These are phyloP conservation scores for Cygnus olor DNA, from an alignment of 2,797 vertebrate species.

Conservation along the genomic window DNA sequence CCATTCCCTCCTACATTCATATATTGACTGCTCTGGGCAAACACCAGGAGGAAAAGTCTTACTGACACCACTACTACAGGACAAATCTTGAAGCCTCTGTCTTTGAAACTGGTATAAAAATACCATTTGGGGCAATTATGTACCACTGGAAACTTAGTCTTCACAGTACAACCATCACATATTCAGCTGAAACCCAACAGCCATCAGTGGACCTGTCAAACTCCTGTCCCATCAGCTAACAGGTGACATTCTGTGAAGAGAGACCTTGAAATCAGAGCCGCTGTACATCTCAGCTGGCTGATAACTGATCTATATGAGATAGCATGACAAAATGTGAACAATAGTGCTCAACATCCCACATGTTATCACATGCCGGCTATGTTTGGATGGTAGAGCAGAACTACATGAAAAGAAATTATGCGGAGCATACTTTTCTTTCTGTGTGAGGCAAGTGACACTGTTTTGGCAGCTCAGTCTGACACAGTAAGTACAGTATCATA, in stretches of 20 bases:
- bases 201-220: neutral
- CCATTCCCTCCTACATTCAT: neutral
- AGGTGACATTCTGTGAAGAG: neutral
- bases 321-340: constrained; percentile 47
- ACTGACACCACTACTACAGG: neutral
- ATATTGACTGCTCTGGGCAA: neutral
- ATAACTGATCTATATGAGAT: constrained; percentile 8
- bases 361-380: constrained; percentile 36
- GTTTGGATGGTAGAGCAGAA: constrained; percentile 37
- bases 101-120: neutral
- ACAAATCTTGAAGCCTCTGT: neutral
- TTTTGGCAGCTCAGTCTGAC: constrained; percentile 43
- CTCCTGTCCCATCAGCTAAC: neutral
- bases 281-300: neutral
- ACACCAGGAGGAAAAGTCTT: neutral
- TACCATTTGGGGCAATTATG: accelerated
- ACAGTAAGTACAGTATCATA: neutral
- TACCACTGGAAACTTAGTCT: neutral
- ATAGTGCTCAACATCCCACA: constrained; percentile 20
- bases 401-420: constrained; percentile 35
- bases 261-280: neutral
- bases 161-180: neutral
- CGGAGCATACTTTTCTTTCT: constrained; percentile 7
- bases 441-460: constrained; percentile 1
- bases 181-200: neutral